Evolutionary conservation across 1,140 invertebrate genomes (phyloP).

Genomic region (Pogonus chalceus): DNA sequence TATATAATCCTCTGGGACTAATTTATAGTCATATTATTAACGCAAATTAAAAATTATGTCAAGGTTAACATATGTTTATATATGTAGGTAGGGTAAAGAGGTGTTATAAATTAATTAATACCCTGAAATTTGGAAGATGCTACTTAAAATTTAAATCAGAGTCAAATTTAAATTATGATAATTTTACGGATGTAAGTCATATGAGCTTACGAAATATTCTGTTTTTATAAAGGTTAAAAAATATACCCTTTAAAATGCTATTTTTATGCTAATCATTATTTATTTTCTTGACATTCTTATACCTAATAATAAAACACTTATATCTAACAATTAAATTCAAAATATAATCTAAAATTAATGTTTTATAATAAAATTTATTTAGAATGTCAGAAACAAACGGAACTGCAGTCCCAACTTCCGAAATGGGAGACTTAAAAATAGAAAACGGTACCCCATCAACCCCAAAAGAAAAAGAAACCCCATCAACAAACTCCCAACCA

Average conservation of each 20-base stretch:
- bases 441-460: slow-evolving; percentile 11
- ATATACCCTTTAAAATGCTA: too few species aligned
- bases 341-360: neutral
- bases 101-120: too few species aligned
- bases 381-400: neutral
- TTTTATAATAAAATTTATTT: neutral
- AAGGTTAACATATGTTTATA: neutral
- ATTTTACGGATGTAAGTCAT: too few species aligned
- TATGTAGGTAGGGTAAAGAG: neutral
- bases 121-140: too few species aligned
- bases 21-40: neutral
- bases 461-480: slow-evolving; percentile 5
- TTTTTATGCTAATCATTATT: too few species aligned
- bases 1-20: too few species aligned
- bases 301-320: neutral
- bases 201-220: too few species aligned
- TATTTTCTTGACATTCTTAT: too few species aligned
- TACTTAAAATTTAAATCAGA: too few species aligned
- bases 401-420: neutral
- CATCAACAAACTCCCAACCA: neutral
- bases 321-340: neutral
- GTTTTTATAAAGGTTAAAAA: too few species aligned
- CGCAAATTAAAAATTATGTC: neutral
- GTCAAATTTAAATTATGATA: too few species aligned
- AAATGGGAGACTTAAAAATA: slow-evolving; percentile 12